Conservation (phyloP, 2,797 vertebrate species). For the Eulemur albifrons region DNA sequence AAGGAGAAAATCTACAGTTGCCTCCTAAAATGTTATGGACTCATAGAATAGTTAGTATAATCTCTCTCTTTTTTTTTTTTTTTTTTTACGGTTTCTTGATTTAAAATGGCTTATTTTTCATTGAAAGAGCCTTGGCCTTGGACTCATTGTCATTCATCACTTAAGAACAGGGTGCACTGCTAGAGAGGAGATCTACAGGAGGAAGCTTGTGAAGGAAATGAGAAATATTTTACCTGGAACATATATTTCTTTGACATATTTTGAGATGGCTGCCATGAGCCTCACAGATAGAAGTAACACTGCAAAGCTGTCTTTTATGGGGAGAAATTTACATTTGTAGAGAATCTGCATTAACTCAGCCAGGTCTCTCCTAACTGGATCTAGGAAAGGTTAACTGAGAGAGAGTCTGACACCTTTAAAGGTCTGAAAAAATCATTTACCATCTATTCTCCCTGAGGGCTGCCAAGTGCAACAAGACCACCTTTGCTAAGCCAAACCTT, state of each 20-base stretch:
- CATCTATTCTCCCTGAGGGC: neutral
- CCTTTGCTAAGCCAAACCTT: too few species aligned
- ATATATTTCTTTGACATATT: neutral
- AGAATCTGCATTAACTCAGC: neutral
- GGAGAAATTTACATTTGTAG: neutral
- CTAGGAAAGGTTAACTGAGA: neutral
- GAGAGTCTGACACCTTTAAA: neutral
- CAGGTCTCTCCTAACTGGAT: neutral
- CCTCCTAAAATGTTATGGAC: neutral
- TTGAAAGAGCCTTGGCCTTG: neutral
- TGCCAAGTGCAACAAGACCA: neutral
- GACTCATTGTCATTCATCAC: neutral
- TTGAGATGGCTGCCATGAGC: neutral
- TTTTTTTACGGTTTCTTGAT: neutral
- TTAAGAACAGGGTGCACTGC: neutral
- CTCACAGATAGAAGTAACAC: neutral
- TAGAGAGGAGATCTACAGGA: neutral
- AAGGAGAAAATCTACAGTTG: neutral
- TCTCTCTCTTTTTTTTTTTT: neutral
- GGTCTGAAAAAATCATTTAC: neutral
- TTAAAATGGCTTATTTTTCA: neutral
- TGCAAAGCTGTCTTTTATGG: neutral
- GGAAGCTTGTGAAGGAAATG: neutral
- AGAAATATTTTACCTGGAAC: neutral
- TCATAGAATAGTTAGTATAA: neutral